These are phyloP conservation scores for Caiman crocodilus DNA, from an alignment of 2,797 vertebrate genomes.

Conservation along the genomic window DNA sequence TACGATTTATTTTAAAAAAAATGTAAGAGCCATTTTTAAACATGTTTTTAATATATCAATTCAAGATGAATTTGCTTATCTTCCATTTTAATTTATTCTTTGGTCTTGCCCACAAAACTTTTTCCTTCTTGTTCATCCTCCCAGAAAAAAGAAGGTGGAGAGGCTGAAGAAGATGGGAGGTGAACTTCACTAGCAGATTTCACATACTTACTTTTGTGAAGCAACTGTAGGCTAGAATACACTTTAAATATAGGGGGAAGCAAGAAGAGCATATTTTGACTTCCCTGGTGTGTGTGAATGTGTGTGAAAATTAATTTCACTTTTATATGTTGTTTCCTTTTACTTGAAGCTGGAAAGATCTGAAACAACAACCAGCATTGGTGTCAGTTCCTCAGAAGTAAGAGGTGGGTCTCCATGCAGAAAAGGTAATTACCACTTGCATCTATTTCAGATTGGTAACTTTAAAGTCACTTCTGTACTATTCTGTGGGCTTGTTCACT, in stretches of 20 bases:
- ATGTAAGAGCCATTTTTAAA: too few species aligned
- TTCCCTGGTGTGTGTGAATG: background rate
- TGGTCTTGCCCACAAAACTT: background rate
- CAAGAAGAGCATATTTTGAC: background rate
- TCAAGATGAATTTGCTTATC: background rate
- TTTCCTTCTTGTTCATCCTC: background rate
- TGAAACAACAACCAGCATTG: background rate
- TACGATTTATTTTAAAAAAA: background rate
- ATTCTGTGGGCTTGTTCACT: background rate
- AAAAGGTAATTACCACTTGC: conserved; percentile 70
- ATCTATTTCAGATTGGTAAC: background rate
- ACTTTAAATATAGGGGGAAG: background rate
- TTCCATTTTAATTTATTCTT: background rate
- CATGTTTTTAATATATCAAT: too few species aligned
- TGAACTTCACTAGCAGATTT: background rate
- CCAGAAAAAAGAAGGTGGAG: background rate
- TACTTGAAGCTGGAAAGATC: conserved; percentile 42
- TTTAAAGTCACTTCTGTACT: accelerated
- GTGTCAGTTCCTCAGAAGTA: conserved; percentile 33
- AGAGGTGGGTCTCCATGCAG: conserved; percentile 54
- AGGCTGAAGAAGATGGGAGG: background rate
- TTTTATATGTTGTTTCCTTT: conserved; percentile 26
- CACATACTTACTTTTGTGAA: background rate
- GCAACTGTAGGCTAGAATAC: background rate
- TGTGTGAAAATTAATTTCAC: background rate